These are phyloP conservation scores for Morone saxatilis DNA, from an alignment of 2,113 vertebrate species.

Conservation along the genomic window DNA sequence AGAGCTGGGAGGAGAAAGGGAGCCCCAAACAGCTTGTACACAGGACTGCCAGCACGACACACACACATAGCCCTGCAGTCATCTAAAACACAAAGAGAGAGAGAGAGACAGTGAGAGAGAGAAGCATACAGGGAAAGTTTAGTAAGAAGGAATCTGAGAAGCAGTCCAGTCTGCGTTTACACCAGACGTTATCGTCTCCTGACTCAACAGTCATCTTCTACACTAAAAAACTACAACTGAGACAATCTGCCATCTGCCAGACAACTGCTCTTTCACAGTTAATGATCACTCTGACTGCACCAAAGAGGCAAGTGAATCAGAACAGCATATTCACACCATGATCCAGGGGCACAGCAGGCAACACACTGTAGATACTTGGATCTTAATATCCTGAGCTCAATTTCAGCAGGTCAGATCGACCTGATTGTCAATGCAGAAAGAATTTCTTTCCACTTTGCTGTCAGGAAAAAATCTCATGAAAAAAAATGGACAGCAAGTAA, in stretches of 20 bases:
- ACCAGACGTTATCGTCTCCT: not conserved
- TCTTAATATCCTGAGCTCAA: not conserved
- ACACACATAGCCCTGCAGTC: constrained; percentile 89
- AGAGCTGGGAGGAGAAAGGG: constrained; percentile 75
- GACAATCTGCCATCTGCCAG: constrained; percentile 50
- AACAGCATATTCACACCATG: constrained; percentile 27
- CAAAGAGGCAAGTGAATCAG: constrained; percentile 1
- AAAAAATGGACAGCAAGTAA: not conserved
- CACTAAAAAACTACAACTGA: constrained; percentile 16
- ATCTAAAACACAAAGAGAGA: constrained; percentile 84
- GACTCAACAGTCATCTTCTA: constrained; percentile 10
- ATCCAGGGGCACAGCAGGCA: not conserved
- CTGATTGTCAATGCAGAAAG: not conserved
- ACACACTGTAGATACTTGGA: not conserved
- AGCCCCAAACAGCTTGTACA: constrained; percentile 86
- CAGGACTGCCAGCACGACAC: constrained; percentile 88
- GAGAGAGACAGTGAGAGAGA: too few relatives aligned
- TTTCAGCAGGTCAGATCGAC: constrained; percentile 29
- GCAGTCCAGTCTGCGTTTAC: constrained; percentile 11
- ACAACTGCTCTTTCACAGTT: constrained; percentile 9
- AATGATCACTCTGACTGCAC: constrained; percentile 7
- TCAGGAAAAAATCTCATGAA: too few relatives aligned
- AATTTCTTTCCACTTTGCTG: constrained; percentile 25
- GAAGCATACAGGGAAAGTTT: constrained; percentile 6
- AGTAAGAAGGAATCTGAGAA: constrained; percentile 1